Percentiles rank a stretch among this genome's conserved stretches.
Evolutionary conservation across 2,113 vertebrate species (phyloP).

Genomic region (Microcebus ravelobensis): DNA sequence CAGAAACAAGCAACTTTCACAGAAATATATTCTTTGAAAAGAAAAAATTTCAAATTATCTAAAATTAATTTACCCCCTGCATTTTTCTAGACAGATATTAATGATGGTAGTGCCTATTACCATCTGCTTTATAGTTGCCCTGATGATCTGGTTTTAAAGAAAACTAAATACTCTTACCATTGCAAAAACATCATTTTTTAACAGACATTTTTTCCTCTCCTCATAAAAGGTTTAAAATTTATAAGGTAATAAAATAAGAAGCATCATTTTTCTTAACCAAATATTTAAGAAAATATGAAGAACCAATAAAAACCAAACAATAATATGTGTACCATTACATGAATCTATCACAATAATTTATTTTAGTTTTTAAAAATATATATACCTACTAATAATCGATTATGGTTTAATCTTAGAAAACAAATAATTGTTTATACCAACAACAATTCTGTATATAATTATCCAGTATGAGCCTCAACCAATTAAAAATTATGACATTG

Average conservation of each 20-base stretch:
- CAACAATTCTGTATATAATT: background rate
- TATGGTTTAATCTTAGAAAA: background rate
- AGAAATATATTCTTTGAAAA: conserved; percentile 42
- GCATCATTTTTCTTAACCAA: background rate
- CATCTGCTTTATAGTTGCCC: conserved; percentile 80
- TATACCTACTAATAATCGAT: background rate
- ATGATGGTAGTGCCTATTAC: conserved; percentile 60
- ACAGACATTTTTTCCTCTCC: background rate
- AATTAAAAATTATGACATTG: background rate
- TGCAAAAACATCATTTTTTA: background rate
- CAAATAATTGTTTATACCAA: background rate
- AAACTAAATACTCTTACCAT: background rate
- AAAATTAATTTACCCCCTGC: conserved; percentile 78
- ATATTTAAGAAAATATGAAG: background rate
- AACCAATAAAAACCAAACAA: background rate
- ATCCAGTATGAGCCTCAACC: background rate
- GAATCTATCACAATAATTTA: background rate
- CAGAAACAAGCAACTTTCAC: conserved; percentile 47
- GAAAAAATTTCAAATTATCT: conserved; percentile 66
- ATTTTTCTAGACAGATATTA: conserved; percentile 74
- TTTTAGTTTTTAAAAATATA: background rate
- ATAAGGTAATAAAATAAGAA: background rate
- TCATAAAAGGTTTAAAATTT: background rate
- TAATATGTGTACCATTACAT: background rate
- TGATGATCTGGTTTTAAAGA: background rate